phyloP scores from a whole-genome alignment of 53 echinoderm and acorn worm species.

The Echinarachnius parma region DNA sequence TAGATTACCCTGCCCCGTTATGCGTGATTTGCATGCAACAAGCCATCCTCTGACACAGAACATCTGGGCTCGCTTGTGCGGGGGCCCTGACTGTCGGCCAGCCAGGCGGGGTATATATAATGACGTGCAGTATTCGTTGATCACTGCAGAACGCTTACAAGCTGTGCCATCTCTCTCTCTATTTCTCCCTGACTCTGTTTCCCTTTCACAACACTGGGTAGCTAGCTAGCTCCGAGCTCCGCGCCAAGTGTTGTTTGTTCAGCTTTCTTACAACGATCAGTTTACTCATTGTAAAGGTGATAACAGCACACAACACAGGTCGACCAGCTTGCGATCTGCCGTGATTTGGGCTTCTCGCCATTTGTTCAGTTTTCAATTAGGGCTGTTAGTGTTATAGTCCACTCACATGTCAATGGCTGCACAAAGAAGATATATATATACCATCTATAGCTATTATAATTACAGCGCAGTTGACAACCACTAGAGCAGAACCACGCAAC shows the following conservation, averaged over 20 bases:
- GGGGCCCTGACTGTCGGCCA: conserved; percentile 2
- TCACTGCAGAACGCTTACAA: too few species aligned
- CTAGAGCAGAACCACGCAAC: too few species aligned
- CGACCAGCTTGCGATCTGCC: conserved; percentile 25
- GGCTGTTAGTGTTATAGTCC: too few species aligned
- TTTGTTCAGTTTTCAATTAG: too few species aligned
- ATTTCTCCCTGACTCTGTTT: not conserved
- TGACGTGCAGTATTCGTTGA: too few species aligned
- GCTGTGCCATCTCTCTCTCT: conserved; percentile 18
- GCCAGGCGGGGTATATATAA: too few species aligned
- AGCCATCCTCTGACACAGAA: conserved; percentile 42
- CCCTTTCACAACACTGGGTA: not conserved
- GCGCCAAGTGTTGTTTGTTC: conserved; percentile 53
- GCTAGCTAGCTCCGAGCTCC: conserved; percentile 18
- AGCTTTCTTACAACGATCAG: conserved; percentile 60
- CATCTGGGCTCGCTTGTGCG: conserved; percentile 64
- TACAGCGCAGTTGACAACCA: too few species aligned
- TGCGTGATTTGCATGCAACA: conserved; percentile 67
- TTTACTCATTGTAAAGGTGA: conserved; percentile 54
- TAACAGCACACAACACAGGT: conserved; percentile 29
- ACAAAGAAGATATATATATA: too few species aligned
- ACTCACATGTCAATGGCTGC: too few species aligned
- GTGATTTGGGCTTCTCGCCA: conserved; percentile 37
- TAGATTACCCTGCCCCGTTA: conserved; percentile 55
- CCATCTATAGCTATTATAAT: too few species aligned